These are phyloP conservation scores for Drosophila histrio DNA, from an alignment of 2,888 invertebrate genomes.

Conservation along the genomic window DNA sequence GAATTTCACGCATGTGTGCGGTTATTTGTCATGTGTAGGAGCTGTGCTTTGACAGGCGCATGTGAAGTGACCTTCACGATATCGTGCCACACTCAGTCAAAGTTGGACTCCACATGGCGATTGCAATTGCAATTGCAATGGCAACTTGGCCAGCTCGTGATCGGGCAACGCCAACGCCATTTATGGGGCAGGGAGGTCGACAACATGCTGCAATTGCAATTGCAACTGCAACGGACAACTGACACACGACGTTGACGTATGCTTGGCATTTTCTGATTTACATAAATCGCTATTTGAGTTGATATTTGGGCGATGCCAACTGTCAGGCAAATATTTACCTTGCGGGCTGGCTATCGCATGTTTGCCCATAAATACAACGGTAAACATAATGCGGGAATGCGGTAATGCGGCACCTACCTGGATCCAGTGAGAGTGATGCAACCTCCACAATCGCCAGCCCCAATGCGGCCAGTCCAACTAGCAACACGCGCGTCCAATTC, in stretches of 20 bases:
- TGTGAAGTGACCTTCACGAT: constrained; percentile 71
- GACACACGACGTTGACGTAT: constrained; percentile 34
- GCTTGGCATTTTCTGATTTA: constrained; percentile 35
- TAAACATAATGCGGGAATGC: constrained; percentile 38
- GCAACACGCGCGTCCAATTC: constrained; percentile 80
- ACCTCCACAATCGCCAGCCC: constrained; percentile 77
- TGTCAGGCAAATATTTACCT: constrained; percentile 64
- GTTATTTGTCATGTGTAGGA: constrained; percentile 71
- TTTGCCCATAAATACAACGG: constrained; percentile 61
- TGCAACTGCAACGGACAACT: constrained; percentile 49
- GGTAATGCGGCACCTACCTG: constrained; percentile 77
- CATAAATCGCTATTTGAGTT: constrained; percentile 53
- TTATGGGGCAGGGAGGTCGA: constrained; percentile 67
- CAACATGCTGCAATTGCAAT: constrained; percentile 39
- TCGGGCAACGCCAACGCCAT: constrained; percentile 72
- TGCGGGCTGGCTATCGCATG: constrained; percentile 43
- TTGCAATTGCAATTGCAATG: constrained; percentile 42
- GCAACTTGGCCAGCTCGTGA: constrained; percentile 65
- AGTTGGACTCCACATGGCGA: constrained; percentile 43
- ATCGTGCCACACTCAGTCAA: constrained; percentile 54
- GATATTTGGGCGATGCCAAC: constrained; percentile 46
- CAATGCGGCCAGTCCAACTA: constrained; percentile 66
- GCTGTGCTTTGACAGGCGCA: constrained; percentile 61
- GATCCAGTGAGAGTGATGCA: constrained; percentile 83
- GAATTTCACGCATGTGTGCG: constrained; percentile 76